Evolutionary conservation across 2,113 vertebrate species (phyloP), one percentile per base, ranked within the genome.

Genomic region (Delphinus delphis): DNA sequence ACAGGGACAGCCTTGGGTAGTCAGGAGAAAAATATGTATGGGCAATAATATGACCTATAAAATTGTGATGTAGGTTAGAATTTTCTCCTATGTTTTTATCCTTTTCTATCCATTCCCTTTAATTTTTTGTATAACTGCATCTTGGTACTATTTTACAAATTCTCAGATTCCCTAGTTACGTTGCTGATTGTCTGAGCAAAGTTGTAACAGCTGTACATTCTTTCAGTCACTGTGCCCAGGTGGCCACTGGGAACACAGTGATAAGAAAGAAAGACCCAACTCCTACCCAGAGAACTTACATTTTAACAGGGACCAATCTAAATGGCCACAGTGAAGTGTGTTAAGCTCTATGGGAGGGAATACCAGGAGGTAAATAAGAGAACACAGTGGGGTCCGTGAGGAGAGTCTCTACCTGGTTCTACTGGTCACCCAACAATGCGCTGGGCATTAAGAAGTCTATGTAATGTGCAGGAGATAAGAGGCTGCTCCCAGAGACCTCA

Each of bases 91-190:
- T 36, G 36, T 36, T 93, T 77, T 88, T 50, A 25, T 13, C 3
- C 26, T 86, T 70, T 82, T 81, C 50, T 81, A 8, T 88, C 11
- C 95, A 70, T 95, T 33, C 1, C 2, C 1, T 96, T 93, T 70
- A 36, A 47, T 3, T 20, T 55, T 79, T 36, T 95, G 33, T 17
- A 44, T 12, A 71, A 33, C 11, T 25, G 3, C 55, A 20, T 76
- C 55, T 92, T 36, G 41, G 10, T 55, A 67, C 70, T 80, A 1
- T 33, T 88, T 93, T 17, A 92, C 2, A 67, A 88, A 58, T 26
- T 28, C 8, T 80, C 28, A 20, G 23, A 58, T 83, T 65, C 7
- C 77, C 62, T 44, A 88, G 33, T n/a, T 83, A 73, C 87, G 90
- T 62, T 90, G 93, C 13, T 38, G 3, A 28, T 47, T 44, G 17